Evolutionary conservation across 2,113 vertebrate genomes (phyloP), one percentile per base, ranked within the genome.

Genomic region (Onychostruthus taczanowskii): DNA sequence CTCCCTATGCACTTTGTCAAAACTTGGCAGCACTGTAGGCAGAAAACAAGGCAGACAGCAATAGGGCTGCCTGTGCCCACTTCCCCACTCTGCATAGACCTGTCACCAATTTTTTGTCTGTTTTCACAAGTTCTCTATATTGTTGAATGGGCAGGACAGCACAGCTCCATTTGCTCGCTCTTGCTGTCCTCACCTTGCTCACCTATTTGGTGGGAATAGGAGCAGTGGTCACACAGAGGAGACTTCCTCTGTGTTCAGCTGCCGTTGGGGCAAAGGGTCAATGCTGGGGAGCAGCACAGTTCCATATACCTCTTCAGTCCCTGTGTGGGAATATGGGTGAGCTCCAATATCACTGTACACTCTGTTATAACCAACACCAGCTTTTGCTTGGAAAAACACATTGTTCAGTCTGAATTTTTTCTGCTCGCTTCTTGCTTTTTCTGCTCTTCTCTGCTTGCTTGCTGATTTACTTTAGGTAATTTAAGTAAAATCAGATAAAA

Each of bases 401-500:
- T 69, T 2, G 1, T 59, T 89, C 33, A 77, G n/a, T 37, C 67
- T 90, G 82, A 93, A 79, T 33, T 86, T 94, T 41, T 41, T 41
- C 13, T 41, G 39, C 39, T 41, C 12, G 39, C 39, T 41, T 41
- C 39, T 13, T 41, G 39, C 39, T 41, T 41, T 41, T 41, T 41
- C 39, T 41, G 39, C 39, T 41, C 24, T 66, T 90, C 43, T 78
- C 52, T 56, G 58, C 41, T 75, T n/a, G 23, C 47, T 83, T 81
- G 62, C 70, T 2, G 3, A 56, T 49, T 69, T 55, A 47, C 72
- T 88, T 69, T 28, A 79, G 63, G 28, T 49, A 85, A 74, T 87
- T 77, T 37, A 37, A 79, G 23, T 87, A 52, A 82, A 94, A 83
- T 87, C 50, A 91, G 52, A 62, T 76, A 82, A 59, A 74, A 27